Conservation (phyloP, 1,140 invertebrate species). For the Diabrotica virgifera region DNA sequence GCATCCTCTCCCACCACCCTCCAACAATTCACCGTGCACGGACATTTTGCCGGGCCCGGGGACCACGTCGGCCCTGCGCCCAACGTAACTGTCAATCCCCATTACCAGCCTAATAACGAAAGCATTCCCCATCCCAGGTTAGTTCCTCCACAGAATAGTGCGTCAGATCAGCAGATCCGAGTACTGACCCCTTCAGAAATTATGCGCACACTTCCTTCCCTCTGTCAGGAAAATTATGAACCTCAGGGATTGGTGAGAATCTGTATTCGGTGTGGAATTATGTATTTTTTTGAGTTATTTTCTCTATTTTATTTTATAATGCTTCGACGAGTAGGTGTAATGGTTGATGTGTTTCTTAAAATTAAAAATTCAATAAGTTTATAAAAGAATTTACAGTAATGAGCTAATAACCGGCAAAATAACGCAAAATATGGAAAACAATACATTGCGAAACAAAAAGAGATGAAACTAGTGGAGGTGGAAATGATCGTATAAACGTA, state of each 20-base stretch:
- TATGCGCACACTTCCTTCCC: slow-evolving; percentile 80
- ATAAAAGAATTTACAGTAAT: too few species aligned
- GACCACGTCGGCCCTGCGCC: slow-evolving; percentile 50
- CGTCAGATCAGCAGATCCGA: slow-evolving; percentile 73
- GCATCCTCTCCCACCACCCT: slow-evolving; percentile 39
- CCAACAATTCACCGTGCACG: slow-evolving; percentile 48
- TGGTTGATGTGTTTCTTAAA: background rate
- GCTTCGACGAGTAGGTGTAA: slow-evolving; percentile 13
- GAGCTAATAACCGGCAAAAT: too few species aligned
- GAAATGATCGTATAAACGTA: too few species aligned
- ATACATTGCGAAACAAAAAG: too few species aligned
- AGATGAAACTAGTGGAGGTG: too few species aligned
- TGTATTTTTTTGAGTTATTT: slow-evolving; percentile 25
- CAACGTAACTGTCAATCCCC: slow-evolving; percentile 60
- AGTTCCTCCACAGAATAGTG: slow-evolving; percentile 22
- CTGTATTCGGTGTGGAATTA: slow-evolving; percentile 37
- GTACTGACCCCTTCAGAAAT: slow-evolving; percentile 83
- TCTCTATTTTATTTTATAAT: slow-evolving; percentile 26
- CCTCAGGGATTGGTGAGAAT: slow-evolving; percentile 60
- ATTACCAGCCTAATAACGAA: slow-evolving; percentile 40
- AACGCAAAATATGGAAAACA: too few species aligned
- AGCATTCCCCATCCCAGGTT: slow-evolving; percentile 20
- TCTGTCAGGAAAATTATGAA: slow-evolving; percentile 68
- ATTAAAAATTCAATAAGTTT: too few species aligned
- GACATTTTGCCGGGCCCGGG: slow-evolving; percentile 44